Conservation (phyloP, 2,797 vertebrate genomes). For the Pelochelys cantorii region DNA sequence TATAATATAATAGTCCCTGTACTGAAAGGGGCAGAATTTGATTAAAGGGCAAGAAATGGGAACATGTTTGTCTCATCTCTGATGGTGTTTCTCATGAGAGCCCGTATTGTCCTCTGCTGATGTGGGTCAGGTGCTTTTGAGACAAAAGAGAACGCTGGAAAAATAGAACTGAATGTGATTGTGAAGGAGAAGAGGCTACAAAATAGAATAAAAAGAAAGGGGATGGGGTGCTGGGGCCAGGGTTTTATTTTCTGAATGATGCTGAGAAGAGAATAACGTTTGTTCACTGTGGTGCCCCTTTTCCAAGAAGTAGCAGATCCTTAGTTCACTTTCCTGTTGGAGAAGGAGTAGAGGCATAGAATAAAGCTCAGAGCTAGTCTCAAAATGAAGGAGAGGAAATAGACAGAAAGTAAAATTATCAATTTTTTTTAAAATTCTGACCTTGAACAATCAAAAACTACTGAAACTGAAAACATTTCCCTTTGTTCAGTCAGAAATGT, state of each 20-base stretch:
- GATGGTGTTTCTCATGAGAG: background rate
- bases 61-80: background rate
- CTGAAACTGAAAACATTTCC: background rate
- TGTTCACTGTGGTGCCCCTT: background rate
- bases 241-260: background rate
- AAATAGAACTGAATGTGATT: background rate
- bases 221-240: background rate
- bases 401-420: background rate
- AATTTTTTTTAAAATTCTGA: too few relatives aligned
- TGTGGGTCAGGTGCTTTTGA: background rate
- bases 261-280: background rate
- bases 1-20: background rate
- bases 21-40: background rate
- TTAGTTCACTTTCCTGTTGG: background rate
- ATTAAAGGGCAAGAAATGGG: background rate
- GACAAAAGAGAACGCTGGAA: background rate
- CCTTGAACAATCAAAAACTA: background rate
- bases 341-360: background rate
- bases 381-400: background rate
- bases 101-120: background rate
- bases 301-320: background rate
- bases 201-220: background rate
- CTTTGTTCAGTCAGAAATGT: background rate
- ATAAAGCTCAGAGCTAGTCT: background rate
- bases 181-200: background rate